Conservation (phyloP, 1,140 invertebrate species). For the Ridgeia piscesae region DNA sequence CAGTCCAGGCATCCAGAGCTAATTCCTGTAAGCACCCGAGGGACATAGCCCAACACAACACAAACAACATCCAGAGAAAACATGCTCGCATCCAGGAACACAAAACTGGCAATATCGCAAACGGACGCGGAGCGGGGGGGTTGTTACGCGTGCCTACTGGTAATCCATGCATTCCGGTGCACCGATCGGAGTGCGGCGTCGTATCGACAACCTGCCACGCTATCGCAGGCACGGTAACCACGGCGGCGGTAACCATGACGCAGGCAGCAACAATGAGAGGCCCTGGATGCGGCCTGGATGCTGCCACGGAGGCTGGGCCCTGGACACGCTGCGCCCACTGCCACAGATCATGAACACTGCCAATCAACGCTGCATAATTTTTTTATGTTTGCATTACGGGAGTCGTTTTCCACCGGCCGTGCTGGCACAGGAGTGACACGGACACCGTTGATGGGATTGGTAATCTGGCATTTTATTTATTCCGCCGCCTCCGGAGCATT, state of each 20-base stretch:
- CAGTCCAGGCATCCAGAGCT: neutral
- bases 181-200: neutral
- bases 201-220: neutral
- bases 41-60: neutral
- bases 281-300: neutral
- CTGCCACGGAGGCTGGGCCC: neutral
- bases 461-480: neutral
- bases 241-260: neutral
- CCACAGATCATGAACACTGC: neutral
- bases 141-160: neutral
- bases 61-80: neutral
- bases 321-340: neutral
- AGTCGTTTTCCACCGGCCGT: neutral
- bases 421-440: neutral
- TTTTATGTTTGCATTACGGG: slow-evolving; percentile 5
- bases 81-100: neutral
- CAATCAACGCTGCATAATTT: neutral
- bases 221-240: neutral
- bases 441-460: neutral
- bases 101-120: neutral
- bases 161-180: neutral
- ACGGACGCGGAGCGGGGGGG: too few relatives aligned
- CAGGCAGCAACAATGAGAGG: neutral
- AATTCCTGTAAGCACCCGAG: neutral
- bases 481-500: neutral